phyloP scores from a whole-genome alignment of 2,113 vertebrate species.

The Aegotheles bennettii region DNA sequence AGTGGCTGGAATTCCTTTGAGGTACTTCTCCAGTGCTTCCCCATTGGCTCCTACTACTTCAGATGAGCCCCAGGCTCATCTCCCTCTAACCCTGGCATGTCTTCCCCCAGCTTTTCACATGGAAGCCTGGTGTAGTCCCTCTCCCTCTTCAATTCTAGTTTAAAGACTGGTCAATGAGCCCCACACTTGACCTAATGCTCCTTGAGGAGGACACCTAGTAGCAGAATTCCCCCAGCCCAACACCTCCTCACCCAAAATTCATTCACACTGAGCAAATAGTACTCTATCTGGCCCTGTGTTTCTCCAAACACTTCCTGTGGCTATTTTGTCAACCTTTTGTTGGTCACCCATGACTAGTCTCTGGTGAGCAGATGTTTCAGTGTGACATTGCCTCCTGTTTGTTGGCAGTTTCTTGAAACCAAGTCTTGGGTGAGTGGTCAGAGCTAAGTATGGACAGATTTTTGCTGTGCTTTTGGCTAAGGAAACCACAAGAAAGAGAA shows the following conservation, averaged over 20 bases:
- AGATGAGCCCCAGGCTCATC: too few relatives aligned
- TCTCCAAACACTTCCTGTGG: background rate
- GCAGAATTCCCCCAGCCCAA: background rate
- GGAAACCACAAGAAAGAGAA: conserved; percentile 3
- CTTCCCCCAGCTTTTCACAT: too few relatives aligned
- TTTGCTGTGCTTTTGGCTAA: background rate
- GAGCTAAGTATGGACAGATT: background rate
- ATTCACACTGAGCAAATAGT: background rate
- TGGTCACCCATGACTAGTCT: background rate
- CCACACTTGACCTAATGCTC: background rate
- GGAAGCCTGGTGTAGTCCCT: too few relatives aligned
- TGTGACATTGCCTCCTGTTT: background rate
- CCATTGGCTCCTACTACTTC: too few relatives aligned
- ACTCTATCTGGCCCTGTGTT: background rate
- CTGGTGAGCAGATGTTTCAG: background rate
- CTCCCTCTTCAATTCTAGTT: too few relatives aligned
- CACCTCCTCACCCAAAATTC: background rate
- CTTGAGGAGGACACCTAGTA: background rate
- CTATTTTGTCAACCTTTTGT: background rate
- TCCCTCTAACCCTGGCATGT: too few relatives aligned
- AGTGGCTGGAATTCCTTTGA: too few relatives aligned
- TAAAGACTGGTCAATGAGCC: too few relatives aligned
- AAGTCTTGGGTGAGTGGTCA: background rate
- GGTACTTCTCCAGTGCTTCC: too few relatives aligned
- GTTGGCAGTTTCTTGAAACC: background rate